Evolutionary conservation across 2,888 invertebrate species (phyloP), one percentile per base, ranked within the genome.

Genomic region (Caradrina kadenii): DNA sequence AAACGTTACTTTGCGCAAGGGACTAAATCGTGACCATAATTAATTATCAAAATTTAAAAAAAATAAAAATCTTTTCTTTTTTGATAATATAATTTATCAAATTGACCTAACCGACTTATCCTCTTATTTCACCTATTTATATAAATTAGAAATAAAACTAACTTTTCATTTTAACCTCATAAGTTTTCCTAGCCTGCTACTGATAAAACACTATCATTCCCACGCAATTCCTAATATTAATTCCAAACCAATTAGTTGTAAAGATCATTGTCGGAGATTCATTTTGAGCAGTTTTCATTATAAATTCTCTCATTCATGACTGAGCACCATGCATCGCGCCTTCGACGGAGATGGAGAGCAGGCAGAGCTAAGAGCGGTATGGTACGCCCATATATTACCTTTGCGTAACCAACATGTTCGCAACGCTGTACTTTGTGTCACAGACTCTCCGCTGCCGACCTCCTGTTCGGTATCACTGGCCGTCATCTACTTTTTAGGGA

Each of bases 401-500:
- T 79, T 72, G 58, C 69, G 74, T 62, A 79, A 79, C 54, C 45
- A 35, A 80, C 63, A 76, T 55, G 71, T 80, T 65, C 80, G 83
- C 80, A 49, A 31, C 50, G 7, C 49, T 21, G 6, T 17, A 45
- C 11, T 11, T 13, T 39, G 11, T 3, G 39, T 39, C 45, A 17
- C 45, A 53, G 52, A 8, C 19, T 50, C 49, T 73, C 10, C 52
- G 67, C 54, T 56, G 68, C n/a, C n/a, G 19, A 8, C 72, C 52
- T 48, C 42, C 53, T 7, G 21, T 4, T 31, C 73, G 58, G 56
- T 55, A 39, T 56, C n/a, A 45, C 56, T 59, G 21, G 5, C 76
- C 60, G 49, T 60, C 26, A 26, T 26, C 54, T 54, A 54, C 39
- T 58, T 22, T 65, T 19, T 66, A 54, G 4, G 45, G 65, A 59